Conservation (phyloP, 2,113 vertebrate genomes). For the Crotalus helleri region DNA sequence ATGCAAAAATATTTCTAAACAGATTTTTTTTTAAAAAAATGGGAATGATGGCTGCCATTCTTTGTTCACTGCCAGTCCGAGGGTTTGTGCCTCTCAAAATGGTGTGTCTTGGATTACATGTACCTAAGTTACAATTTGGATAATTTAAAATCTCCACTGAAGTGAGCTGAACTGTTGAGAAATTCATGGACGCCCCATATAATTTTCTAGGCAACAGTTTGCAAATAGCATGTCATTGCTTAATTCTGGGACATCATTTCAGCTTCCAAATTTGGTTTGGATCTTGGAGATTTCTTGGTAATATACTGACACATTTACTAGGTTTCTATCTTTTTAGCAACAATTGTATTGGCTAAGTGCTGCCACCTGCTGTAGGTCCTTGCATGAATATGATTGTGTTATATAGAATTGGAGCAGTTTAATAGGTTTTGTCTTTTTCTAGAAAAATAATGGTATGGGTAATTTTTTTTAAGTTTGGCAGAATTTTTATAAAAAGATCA, state of each 20-base stretch:
- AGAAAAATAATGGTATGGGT: neutral
- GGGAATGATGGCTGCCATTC: neutral
- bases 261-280: neutral
- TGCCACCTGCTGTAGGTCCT: neutral
- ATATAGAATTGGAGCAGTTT: neutral
- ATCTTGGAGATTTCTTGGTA: neutral
- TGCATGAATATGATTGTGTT: neutral
- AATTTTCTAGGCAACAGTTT: neutral
- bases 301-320: neutral
- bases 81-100: neutral
- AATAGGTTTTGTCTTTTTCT: neutral
- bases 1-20: neutral
- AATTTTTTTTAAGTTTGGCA: neutral
- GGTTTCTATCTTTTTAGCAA: neutral
- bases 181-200: neutral
- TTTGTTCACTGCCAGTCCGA: neutral
- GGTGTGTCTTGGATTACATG: neutral
- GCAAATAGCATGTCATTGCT: neutral
- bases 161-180: neutral
- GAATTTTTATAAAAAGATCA: neutral
- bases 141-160: neutral
- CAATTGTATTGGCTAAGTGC: neutral
- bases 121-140: neutral
- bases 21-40: neutral
- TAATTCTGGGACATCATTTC: neutral